Evolutionary conservation across 92 coral and sea anemone genomes (phyloP).

Genomic region (Virgularia gustaviana): DNA sequence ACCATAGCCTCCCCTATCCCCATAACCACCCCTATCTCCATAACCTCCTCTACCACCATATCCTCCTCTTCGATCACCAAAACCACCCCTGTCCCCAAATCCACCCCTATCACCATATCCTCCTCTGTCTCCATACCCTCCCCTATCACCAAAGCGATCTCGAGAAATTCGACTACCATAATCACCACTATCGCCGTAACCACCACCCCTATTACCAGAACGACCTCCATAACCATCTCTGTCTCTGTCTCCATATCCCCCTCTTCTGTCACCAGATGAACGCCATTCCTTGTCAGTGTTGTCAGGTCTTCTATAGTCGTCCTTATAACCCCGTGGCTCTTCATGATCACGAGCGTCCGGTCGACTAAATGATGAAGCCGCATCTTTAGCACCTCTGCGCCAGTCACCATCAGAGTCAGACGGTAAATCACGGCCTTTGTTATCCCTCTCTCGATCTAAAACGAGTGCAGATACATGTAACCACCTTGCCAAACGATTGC

Average conservation of each 20-base stretch:
- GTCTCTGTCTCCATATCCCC: slow-evolving; percentile 34
- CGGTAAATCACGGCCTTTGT: slow-evolving; percentile 55
- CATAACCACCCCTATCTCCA: slow-evolving; percentile 40
- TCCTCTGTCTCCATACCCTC: slow-evolving; percentile 4
- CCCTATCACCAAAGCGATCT: slow-evolving; percentile 42
- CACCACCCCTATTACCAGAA: slow-evolving; percentile 9
- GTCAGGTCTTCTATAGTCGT: slow-evolving; percentile 38
- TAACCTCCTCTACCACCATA: slow-evolving; percentile 49
- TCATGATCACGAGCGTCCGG: slow-evolving; percentile 48
- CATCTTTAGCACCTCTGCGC: slow-evolving; percentile 65
- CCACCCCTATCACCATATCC: slow-evolving; percentile 19
- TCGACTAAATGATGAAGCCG: slow-evolving; percentile 45
- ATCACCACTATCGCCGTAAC: slow-evolving; percentile 43
- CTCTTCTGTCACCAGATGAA: slow-evolving; percentile 22
- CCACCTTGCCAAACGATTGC: too few species aligned
- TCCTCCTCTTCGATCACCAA: slow-evolving; percentile 28
- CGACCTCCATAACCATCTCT: slow-evolving; percentile 27
- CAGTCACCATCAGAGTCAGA: slow-evolving; percentile 74
- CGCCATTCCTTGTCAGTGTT: slow-evolving; percentile 40
- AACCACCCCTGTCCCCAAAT: slow-evolving; percentile 56
- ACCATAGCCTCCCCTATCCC: slow-evolving; percentile 32
- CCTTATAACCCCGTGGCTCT: slow-evolving; percentile 44
- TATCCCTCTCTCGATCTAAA: slow-evolving; percentile 56
- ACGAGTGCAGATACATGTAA: neutral
- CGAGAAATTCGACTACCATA: slow-evolving; percentile 13